Evolutionary conservation across 1,140 invertebrate genomes (phyloP), one percentile per base, ranked within the genome.

Genomic region (Drosophila prosaltans): DNA sequence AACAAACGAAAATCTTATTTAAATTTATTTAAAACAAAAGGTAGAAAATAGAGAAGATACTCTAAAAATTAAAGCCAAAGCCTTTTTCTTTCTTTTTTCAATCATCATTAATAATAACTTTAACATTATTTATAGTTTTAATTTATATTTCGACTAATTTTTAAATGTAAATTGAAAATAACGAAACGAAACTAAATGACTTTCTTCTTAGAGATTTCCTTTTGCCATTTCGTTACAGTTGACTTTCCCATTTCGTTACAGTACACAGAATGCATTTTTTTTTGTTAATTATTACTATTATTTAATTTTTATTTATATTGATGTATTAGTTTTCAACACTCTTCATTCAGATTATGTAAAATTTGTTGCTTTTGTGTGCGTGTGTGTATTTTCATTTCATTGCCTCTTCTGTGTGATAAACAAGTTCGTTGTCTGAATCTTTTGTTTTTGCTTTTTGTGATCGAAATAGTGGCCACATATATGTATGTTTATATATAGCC

Each of bases 381-480:
- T 16, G 39, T 39, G 32, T 59, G 32, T 59, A 8, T 21, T 21
- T 57, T 4, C 36, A 40, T 40, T 59, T 59, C 32, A 40, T 36
- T 16, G 57, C 21, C 32, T 30, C 28, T 32, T 40, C 28, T 32
- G 59, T 54, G 48, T 45, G 54, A 39, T 32, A 75, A 89, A 69
- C 80, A 48, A 84, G 84, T 88, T 88, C 81, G 83, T 80, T 72
- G 77, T 71, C 74, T 58, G 58, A 80, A 70, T 88, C 83, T 89
- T 81, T 80, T 68, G 73, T 81, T 74, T 36, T 60, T 41, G 39
- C 16, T 16, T 58, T 70, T 51, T 10, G 55, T 43, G 39, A 40
- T 26, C 9, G 21, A 51, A 51, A 16, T 8, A 21, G 39, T 36
- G 57, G 32, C 8, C 24, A 40, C 1, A 60, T 6, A 40, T 43